A percentile compares a stretch with the other conserved stretches of the same genome.
These are phyloP conservation scores for Tupaia chinensis DNA, from an alignment of 2,113 vertebrate species.

Conservation along the genomic window DNA sequence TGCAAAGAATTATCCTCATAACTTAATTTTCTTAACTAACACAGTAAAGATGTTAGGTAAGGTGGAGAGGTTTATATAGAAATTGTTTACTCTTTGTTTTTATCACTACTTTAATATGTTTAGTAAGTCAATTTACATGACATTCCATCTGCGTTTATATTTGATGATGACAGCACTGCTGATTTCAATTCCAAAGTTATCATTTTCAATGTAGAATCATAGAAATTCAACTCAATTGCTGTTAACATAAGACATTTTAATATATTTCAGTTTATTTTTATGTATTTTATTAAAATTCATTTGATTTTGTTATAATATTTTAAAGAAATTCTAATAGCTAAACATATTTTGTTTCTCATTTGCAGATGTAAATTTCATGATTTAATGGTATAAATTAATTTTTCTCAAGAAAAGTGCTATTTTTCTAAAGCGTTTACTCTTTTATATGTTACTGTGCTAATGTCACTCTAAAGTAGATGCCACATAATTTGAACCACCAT, in stretches of 20 bases:
- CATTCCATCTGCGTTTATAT: background rate
- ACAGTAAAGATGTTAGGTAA: background rate
- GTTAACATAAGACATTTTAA: conserved; percentile 21
- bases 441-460: background rate
- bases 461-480: background rate
- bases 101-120: conserved; percentile 12
- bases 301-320: conserved; percentile 21
- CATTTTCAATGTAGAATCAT: conserved; percentile 43
- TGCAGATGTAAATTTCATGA: background rate
- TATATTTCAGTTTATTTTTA: conserved; percentile 31
- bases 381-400: background rate
- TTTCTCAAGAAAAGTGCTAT: background rate
- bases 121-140: conserved; percentile 1
- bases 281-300: conserved; percentile 5
- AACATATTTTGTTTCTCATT: conserved; percentile 19
- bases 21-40: conserved; percentile 48
- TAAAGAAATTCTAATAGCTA: background rate
- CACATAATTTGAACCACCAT: background rate
- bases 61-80: conserved; percentile 10
- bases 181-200: conserved; percentile 30
- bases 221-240: conserved; percentile 10
- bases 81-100: background rate
- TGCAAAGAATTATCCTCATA: conserved; percentile 28
- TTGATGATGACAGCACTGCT: background rate
- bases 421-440: conserved; percentile 19